Evolutionary conservation across 2,797 vertebrate species (phyloP).

Genomic region (Calcarius lapponicus): DNA sequence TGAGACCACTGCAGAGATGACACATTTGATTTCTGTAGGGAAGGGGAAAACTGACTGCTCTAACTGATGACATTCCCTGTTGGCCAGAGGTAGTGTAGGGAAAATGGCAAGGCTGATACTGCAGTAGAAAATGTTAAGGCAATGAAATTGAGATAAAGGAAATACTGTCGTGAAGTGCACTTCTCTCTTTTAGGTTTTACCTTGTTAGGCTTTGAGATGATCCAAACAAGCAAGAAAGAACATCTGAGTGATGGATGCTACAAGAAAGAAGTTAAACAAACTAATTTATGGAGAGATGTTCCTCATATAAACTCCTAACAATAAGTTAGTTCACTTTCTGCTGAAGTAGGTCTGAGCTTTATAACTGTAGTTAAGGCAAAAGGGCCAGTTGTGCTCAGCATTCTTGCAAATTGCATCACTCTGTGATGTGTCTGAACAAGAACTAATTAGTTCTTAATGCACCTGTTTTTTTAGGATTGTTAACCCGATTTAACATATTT

Average conservation of each 20-base stretch:
- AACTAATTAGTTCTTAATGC: not conserved
- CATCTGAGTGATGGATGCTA: not conserved
- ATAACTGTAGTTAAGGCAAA: not conserved
- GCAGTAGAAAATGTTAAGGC: not conserved
- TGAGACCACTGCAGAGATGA: not conserved
- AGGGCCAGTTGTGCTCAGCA: not conserved
- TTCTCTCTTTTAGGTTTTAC: not conserved
- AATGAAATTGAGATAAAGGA: not conserved
- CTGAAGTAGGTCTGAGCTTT: not conserved
- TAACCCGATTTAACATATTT: not conserved
- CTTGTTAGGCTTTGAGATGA: not conserved
- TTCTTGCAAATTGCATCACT: not conserved
- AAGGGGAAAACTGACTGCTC: slow-evolving; percentile 50
- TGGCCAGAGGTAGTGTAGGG: not conserved
- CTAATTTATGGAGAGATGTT: not conserved
- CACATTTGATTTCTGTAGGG: slow-evolving; percentile 67
- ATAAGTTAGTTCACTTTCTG: not conserved
- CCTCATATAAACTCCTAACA: not conserved
- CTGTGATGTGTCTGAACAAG: not conserved
- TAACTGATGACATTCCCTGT: slow-evolving; percentile 8
- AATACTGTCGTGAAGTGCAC: not conserved
- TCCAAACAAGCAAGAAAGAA: not conserved
- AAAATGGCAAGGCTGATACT: not conserved
- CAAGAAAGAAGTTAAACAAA: not conserved
- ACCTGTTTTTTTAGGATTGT: not conserved